Conservation (phyloP, 1,140 invertebrate species). For the Achroia grisella region DNA sequence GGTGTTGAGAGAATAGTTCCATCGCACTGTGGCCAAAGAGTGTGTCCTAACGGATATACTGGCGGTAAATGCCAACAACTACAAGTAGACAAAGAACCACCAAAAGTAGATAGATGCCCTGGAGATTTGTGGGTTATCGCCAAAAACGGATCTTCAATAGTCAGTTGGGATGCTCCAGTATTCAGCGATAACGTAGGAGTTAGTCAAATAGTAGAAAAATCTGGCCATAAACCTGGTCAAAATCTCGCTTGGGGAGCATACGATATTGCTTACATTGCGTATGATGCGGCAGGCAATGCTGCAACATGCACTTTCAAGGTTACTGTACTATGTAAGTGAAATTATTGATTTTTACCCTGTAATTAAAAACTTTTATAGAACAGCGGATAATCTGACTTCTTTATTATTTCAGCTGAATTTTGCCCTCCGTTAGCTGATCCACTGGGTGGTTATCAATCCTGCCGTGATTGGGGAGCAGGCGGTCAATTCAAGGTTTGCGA, state of each 20-base stretch:
- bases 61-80: slow-evolving; percentile 89
- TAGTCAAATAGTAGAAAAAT: slow-evolving; percentile 86
- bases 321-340: slow-evolving; percentile 87
- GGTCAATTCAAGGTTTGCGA: slow-evolving; percentile 96
- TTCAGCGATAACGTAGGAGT: slow-evolving; percentile 93
- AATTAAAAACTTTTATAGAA: too few relatives aligned
- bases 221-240: slow-evolving; percentile 91
- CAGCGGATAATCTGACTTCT: too few relatives aligned
- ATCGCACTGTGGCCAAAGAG: slow-evolving; percentile 91
- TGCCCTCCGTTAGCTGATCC: slow-evolving; percentile 91
- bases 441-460: slow-evolving; percentile 90
- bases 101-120: slow-evolving; percentile 91
- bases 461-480: slow-evolving; percentile 96
- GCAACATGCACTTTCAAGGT: slow-evolving; percentile 96
- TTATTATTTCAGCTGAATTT: slow-evolving; percentile 82
- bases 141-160: slow-evolving; percentile 91
- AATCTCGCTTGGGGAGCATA: slow-evolving; percentile 95
- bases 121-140: slow-evolving; percentile 96
- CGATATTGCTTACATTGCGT: slow-evolving; percentile 94
- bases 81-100: slow-evolving; percentile 89
- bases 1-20: slow-evolving; percentile 94
- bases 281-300: slow-evolving; percentile 91
- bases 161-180: slow-evolving; percentile 95
- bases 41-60: slow-evolving; percentile 88
- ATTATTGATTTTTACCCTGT: too few relatives aligned